Evolutionary conservation across 2,797 vertebrate genomes (phyloP).

Genomic region (Neomorphus geoffroyi): DNA sequence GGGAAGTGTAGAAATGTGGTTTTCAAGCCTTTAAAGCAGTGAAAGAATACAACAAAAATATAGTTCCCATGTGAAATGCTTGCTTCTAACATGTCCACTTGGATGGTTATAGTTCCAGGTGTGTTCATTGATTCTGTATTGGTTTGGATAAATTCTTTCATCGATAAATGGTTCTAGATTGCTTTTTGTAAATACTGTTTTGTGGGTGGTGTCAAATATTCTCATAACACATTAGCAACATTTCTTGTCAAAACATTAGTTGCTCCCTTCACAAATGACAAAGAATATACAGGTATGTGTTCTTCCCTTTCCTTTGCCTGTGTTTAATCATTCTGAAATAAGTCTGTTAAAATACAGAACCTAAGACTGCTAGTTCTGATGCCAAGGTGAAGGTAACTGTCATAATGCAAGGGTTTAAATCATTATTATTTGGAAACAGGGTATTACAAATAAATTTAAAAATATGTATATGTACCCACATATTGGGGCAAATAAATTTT

Average conservation of each 20-base stretch:
- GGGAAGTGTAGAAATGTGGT: background rate
- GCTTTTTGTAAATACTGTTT: background rate
- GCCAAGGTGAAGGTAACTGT: background rate
- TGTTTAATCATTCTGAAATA: background rate
- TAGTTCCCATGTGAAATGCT: background rate
- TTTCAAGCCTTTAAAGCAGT: background rate
- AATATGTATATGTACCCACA: background rate
- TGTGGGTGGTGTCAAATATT: background rate
- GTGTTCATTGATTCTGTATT: background rate
- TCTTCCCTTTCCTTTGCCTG: background rate
- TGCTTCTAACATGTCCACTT: background rate
- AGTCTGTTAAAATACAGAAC: background rate
- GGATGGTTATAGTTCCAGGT: background rate
- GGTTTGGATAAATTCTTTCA: background rate
- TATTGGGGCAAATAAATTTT: background rate
- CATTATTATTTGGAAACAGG: background rate
- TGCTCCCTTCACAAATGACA: background rate
- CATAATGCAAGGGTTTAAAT: background rate
- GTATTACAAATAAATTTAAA: background rate
- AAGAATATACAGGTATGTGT: accelerated
- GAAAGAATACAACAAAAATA: background rate
- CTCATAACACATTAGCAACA: background rate
- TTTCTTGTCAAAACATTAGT: background rate
- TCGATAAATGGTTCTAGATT: background rate
- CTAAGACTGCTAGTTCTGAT: background rate